Conservation (phyloP, 1,140 invertebrate species). For the Danaus melanippus region DNA sequence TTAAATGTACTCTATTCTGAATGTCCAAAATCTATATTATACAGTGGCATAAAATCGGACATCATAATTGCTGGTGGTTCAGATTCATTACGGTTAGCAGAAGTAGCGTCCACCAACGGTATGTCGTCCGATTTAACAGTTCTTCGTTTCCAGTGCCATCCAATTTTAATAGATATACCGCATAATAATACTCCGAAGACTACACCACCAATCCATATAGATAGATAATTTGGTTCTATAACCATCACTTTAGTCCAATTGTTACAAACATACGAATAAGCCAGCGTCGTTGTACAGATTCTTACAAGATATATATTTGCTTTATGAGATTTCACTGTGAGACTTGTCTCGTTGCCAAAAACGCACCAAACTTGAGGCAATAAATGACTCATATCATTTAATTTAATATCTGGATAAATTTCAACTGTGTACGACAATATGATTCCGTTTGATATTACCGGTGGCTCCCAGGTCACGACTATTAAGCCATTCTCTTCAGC, state of each 20-base stretch:
- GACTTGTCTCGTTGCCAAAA: conserved; percentile 25
- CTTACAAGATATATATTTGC: conserved; percentile 40
- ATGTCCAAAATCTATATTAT: conserved; percentile 5
- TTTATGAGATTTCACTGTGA: conserved; percentile 27
- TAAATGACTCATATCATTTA: conserved; percentile 28
- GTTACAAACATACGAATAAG: conserved; percentile 38
- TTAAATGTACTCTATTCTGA: no score
- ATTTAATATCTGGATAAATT: conserved; percentile 36
- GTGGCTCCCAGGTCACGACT: conserved; percentile 44
- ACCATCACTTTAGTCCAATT: conserved; percentile 27
- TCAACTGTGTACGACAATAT: conserved; percentile 47
- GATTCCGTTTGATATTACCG: conserved; percentile 45
- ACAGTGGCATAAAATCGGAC: conserved; percentile 29
- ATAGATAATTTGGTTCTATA: conserved; percentile 10
- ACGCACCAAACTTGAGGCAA: conserved; percentile 45
- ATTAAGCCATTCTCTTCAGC: conserved; percentile 30
- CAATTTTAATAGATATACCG: conserved; percentile 27
- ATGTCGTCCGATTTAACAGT: conserved; percentile 27
- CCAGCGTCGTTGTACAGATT: conserved; percentile 47
- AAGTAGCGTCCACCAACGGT: conserved; percentile 32
- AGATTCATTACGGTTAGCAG: conserved; percentile 26
- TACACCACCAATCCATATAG: conserved; percentile 34
- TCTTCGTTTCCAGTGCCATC: conserved; percentile 20
- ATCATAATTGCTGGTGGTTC: conserved; percentile 34
- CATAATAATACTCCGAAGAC: conserved; percentile 37